Evolutionary conservation across 1,140 invertebrate species (phyloP).

Genomic region (Conus betulinus): DNA sequence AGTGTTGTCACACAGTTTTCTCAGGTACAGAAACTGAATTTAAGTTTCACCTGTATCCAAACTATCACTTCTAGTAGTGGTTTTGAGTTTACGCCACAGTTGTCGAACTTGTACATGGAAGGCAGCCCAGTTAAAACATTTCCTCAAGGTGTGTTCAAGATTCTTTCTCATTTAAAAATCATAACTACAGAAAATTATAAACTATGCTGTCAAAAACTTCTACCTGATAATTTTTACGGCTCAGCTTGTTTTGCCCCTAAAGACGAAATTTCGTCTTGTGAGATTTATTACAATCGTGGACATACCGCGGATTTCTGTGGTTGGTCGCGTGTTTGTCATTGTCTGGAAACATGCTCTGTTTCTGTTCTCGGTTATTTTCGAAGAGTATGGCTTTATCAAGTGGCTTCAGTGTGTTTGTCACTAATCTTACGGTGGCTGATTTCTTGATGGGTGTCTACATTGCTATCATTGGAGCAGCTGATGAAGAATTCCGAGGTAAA

Average conservation of each 20-base stretch:
- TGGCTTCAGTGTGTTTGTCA: constrained; percentile 3
- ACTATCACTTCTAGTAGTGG: too few species aligned
- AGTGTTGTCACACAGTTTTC: too few species aligned
- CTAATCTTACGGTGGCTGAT: not conserved
- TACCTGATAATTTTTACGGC: not conserved
- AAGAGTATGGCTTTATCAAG: not conserved
- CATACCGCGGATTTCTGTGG: not conserved
- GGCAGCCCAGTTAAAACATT: too few species aligned
- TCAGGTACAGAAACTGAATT: too few species aligned
- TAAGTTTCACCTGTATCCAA: too few species aligned
- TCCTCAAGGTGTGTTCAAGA: too few species aligned
- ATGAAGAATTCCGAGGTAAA: not conserved
- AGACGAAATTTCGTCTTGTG: not conserved
- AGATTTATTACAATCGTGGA: not conserved
- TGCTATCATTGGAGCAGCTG: not conserved
- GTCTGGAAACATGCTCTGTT: too few species aligned
- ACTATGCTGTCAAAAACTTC: not conserved
- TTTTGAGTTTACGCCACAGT: too few species aligned
- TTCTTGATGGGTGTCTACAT: constrained; percentile 37
- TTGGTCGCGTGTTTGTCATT: not conserved
- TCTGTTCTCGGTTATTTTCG: not conserved
- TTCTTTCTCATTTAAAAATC: too few species aligned
- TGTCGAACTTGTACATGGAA: too few species aligned
- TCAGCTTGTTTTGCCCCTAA: not conserved
- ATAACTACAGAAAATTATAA: not conserved